Base-by-base conservation (phyloP, 2,888 invertebrate genomes). In the Escarpia spicata region DNA sequence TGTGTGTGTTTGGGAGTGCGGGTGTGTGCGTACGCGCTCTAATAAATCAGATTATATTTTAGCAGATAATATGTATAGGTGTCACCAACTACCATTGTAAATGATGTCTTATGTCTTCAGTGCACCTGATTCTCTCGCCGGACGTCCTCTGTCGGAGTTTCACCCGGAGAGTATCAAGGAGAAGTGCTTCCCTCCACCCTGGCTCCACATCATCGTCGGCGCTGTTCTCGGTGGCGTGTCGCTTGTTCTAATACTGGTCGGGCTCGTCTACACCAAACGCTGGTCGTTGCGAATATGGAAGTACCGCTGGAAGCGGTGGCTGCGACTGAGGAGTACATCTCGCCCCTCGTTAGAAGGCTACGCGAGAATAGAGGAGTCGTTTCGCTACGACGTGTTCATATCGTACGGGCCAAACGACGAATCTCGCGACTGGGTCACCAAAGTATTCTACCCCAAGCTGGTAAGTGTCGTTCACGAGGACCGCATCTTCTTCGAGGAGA, bases 201-300 rank as follows among this genome's bases (percentile, higher is more conserved):
- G 75, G 75, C 75, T 75, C 4, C 0, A 75, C 75, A 75, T 75
- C 75, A 75, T 75, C 19, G 26, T 90, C 31, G 90, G 31, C 10
- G 45, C 44, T 15, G 90, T 19, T 4, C 10, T n/a, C 2, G 19
- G 90, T 15, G n/a, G 90, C 31, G 45, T 43, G 44, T 52, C 43
- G 90, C 52, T 43, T 26, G 90, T 44, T 45, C 12, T 90, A 10
- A 10, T n/a, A 0, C 31, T 37, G 3, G 44, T 31, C 26, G 4
- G 12, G 4, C 4, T 90, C 90, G 37, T 90, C 45, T 90, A 92
- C 44, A 26, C 75, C 75, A 75, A 75, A 2, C 43, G 92, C 31
- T 92, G 92, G 92, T 90, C 44, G 45, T 31, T 92, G 26, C 92
- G 92, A n/a, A 60, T 92, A 45, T 90, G 44, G 90, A 45, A 31